phyloP scores from a whole-genome alignment of 2,888 invertebrate genomes.

The Sarcophaga subvicina region DNA sequence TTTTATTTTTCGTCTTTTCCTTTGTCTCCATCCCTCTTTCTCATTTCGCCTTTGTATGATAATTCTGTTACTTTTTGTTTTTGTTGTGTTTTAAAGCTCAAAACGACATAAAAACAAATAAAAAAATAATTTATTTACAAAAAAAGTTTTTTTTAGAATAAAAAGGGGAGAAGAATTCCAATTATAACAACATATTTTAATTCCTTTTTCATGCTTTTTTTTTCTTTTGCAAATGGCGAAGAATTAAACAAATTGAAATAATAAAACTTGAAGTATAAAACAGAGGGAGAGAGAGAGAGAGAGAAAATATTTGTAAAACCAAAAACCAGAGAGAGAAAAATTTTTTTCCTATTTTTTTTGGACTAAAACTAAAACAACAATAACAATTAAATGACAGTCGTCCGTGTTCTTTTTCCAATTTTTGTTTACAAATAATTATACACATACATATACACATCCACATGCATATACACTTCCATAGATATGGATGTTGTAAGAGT shows the following conservation, averaged over 20 bases:
- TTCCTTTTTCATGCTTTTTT: neutral
- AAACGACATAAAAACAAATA: neutral
- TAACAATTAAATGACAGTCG: too few species aligned
- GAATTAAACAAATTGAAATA: neutral
- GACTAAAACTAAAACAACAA: conserved; percentile 1
- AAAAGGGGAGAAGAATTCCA: neutral
- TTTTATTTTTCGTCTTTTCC: neutral
- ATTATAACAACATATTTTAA: neutral
- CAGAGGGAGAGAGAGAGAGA: neutral
- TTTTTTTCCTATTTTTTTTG: conserved; percentile 26
- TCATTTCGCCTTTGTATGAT: too few species aligned
- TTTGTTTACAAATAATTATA: too few species aligned
- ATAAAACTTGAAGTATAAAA: neutral
- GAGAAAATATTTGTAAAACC: neutral
- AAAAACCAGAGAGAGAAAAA: neutral
- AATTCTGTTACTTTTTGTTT: too few species aligned
- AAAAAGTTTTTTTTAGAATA: neutral
- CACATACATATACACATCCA: too few species aligned
- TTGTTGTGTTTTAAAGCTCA: too few species aligned
- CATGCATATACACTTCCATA: too few species aligned
- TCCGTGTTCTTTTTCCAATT: too few species aligned
- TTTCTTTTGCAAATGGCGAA: neutral
- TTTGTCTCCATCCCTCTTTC: too few species aligned
- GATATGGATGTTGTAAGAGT: neutral
- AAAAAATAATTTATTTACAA: neutral